Conservation (phyloP, 2,888 invertebrate genomes). For the Drosophila limbata region DNA sequence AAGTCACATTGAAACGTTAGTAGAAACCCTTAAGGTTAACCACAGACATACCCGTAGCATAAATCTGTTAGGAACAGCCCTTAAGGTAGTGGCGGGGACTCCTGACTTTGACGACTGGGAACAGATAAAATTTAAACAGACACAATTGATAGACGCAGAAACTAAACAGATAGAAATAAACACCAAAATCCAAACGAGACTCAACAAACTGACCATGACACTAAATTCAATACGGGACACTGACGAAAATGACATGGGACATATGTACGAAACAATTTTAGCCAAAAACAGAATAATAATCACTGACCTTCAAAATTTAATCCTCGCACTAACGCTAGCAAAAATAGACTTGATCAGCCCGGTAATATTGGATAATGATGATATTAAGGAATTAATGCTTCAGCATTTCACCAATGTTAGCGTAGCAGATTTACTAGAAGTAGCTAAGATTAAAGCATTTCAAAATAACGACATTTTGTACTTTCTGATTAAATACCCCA, state of each 20-base stretch:
- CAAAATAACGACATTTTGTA: conserved; percentile 2
- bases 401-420: conserved; percentile 19
- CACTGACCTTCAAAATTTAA: conserved; percentile 14
- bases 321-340: conserved; percentile 4
- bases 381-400: conserved; percentile 5
- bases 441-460: conserved; percentile 17
- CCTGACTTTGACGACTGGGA: conserved; percentile 19
- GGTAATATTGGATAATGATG: conserved; percentile 4
- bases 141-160: conserved; percentile 14
- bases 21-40: conserved; percentile 11
- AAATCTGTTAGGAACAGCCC: conserved; percentile 11
- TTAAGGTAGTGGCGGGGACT: conserved; percentile 14
- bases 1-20: conserved; percentile 5
- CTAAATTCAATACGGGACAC: conserved; percentile 4
- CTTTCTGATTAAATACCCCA: neutral
- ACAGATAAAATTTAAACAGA: conserved; percentile 13
- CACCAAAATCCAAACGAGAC: conserved; percentile 7
- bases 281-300: conserved; percentile 10
- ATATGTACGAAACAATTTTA: neutral
- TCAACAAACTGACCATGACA: conserved; percentile 9
- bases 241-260: neutral
- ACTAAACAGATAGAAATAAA: conserved; percentile 21
- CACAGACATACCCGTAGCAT: conserved; percentile 11
- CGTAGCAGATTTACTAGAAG: neutral
- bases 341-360: conserved; percentile 19